Evolutionary conservation across 1,140 invertebrate species (phyloP), one percentile per base, ranked within the genome.

Genomic region (Papilio dardanus): DNA sequence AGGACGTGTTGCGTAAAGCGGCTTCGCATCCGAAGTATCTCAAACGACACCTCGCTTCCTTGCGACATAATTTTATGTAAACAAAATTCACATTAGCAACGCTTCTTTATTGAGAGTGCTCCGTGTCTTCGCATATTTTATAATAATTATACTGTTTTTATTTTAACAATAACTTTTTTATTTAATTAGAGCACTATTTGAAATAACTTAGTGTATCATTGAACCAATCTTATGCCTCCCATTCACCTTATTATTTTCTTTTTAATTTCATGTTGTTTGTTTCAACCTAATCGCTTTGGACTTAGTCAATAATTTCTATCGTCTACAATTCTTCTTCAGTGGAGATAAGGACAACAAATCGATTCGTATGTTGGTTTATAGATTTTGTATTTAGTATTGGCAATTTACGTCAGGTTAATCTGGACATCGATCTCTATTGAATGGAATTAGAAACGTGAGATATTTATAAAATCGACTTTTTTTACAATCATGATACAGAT

Each of bases 1-100:
- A 76, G 82, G 76, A 80, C 75, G 83, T 83, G 84, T 91, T 84
- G 81, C 80, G 80, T 85, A 90, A 92, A 90, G 76, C 50, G 81
- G 80, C 77, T 74, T 74, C 71, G 76, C 54, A 28, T 62, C 12
- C 10, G 82, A 86, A 81, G 83, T 81, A 77, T 74, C 74, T 79
- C 74, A 77, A 68, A 79, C 86, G 80, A 87, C 83, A 81, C 79
- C 58, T 35, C 78, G 82, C 86, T 87, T 85, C 81, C 76, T 81
- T 83, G 79, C 78, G 77, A 86, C 83, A 90, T 91, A 91, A 93
- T 92, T 92, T 81, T 90, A 92, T 92, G 90, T 88, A 91, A 91
- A 93, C 89, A 88, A 89, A 88, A 92, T 91, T 88, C 87, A 87
- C 90, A 91, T 90, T 89, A 89, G 85, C 85, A 82, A 81, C 79